phyloP scores from a whole-genome alignment of 2,797 vertebrate genomes.

The Astyanax mexicanus region DNA sequence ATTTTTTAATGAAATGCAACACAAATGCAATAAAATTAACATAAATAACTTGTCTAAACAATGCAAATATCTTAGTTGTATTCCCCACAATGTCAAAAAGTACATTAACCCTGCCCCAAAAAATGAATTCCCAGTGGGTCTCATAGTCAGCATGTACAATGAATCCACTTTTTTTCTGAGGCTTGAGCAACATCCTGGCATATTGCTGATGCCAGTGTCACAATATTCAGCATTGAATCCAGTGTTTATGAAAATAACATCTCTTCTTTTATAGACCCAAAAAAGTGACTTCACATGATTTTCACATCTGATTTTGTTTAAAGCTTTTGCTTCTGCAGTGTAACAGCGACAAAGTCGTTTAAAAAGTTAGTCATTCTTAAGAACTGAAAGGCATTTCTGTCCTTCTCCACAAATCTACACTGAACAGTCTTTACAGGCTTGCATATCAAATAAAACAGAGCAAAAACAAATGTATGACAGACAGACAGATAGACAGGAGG shows the following conservation, averaged over 20 bases:
- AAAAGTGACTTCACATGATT: conserved; percentile 76
- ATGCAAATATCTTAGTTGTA: conserved; percentile 79
- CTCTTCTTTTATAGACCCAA: conserved; percentile 79
- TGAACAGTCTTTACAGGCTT: conserved; percentile 79
- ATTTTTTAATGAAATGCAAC: conserved; percentile 84
- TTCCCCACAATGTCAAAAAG: conserved; percentile 80
- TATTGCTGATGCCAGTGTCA: conserved; percentile 51
- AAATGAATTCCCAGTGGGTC: conserved; percentile 80
- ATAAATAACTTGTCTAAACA: conserved; percentile 82
- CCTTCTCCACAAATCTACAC: conserved; percentile 74
- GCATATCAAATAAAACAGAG: conserved; percentile 74
- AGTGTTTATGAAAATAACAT: conserved; percentile 84
- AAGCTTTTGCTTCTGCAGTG: conserved; percentile 85
- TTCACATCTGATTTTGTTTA: conserved; percentile 84
- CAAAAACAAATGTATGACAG: conserved; percentile 55
- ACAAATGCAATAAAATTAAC: conserved; percentile 86
- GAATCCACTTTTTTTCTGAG: conserved; percentile 71
- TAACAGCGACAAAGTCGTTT: conserved; percentile 80
- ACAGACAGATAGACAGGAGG: conserved; percentile 69
- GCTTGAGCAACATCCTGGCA: conserved; percentile 60
- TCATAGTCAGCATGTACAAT: conserved; percentile 71
- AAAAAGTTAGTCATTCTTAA: conserved; percentile 75
- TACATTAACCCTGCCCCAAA: conserved; percentile 71
- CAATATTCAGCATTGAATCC: conserved; percentile 79
- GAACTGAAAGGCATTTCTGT: conserved; percentile 74